These are phyloP conservation scores for Silurus glanis DNA, from an alignment of 2,113 vertebrate species.

Conservation along the genomic window DNA sequence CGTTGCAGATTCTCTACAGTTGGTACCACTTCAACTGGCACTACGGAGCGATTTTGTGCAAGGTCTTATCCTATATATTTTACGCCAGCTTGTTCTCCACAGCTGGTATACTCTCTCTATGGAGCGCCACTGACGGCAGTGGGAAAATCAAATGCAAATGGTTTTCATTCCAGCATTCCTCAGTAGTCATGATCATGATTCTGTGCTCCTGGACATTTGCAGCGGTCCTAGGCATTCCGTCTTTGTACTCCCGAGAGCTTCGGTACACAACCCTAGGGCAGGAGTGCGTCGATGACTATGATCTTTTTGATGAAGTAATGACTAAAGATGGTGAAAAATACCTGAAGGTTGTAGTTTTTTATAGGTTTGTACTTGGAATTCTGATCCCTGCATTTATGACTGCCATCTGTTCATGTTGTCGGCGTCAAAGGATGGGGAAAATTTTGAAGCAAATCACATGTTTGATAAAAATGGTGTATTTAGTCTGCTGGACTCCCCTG, in stretches of 20 bases:
- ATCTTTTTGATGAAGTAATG: not conserved
- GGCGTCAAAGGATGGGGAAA: not conserved
- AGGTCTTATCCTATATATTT: conserved; percentile 40
- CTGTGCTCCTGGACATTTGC: conserved; percentile 33
- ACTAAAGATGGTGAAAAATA: not conserved
- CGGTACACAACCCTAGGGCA: not conserved
- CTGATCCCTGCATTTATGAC: conserved; percentile 34
- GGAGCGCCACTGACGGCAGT: conserved; percentile 26
- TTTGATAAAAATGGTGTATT: conserved; percentile 28
- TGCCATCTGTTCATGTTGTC: not conserved
- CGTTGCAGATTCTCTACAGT: conserved; percentile 29
- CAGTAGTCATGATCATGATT: not conserved
- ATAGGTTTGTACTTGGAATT: conserved; percentile 38
- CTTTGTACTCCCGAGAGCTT: conserved; percentile 43
- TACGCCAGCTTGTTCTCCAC: conserved; percentile 40
- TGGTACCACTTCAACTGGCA: conserved; percentile 40
- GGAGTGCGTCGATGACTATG: conserved; percentile 42
- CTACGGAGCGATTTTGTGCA: conserved; percentile 28
- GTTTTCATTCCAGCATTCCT: not conserved
- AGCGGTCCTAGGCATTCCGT: conserved; percentile 29
- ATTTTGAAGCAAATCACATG: not conserved
- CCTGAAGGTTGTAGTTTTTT: not conserved
- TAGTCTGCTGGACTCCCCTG: conserved; percentile 48
- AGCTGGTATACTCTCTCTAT: conserved; percentile 41
- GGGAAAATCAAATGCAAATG: conserved; percentile 1